phyloP scores from a whole-genome alignment of 2,797 vertebrate genomes.

The Pantherophis alleghaniensis region DNA sequence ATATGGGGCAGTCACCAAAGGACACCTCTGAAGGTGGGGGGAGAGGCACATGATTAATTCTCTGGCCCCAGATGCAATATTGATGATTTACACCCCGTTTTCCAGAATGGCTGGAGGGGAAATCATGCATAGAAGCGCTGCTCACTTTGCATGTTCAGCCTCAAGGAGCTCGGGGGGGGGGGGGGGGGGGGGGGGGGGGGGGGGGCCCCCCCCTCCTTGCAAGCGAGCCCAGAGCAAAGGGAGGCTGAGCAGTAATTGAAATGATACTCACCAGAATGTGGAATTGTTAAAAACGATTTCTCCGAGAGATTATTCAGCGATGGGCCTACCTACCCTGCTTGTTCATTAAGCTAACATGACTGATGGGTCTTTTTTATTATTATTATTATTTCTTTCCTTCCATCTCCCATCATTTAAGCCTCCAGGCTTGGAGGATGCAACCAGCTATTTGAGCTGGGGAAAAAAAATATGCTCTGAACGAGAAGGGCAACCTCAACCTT shows the following conservation, averaged over 20 bases:
- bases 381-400: not conserved
- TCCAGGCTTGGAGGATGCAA: not conserved
- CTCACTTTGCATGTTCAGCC: not conserved
- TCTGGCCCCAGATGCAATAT: not conserved
- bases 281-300: slow-evolving; percentile 69
- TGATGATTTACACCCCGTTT: not conserved
- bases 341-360: slow-evolving; percentile 68
- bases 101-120: not conserved
- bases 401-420: not conserved
- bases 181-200: not conserved
- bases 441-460: not conserved
- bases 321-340: slow-evolving; percentile 68
- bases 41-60: not conserved
- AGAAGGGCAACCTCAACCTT: not conserved
- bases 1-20: not conserved
- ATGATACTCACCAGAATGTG: slow-evolving; percentile 68
- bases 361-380: slow-evolving; percentile 16
- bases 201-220: not conserved
- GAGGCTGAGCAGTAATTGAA: slow-evolving; percentile 71
- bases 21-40: not conserved
- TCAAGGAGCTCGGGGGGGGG: not conserved
- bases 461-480: fast-evolving
- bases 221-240: slow-evolving; percentile 65
- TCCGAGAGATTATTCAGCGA: slow-evolving; percentile 64
- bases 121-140: not conserved